Percentiles rank a stretch among this genome's conserved stretches.
phyloP scores from a whole-genome alignment of 1,140 invertebrate genomes.

The Drosophila miranda region DNA sequence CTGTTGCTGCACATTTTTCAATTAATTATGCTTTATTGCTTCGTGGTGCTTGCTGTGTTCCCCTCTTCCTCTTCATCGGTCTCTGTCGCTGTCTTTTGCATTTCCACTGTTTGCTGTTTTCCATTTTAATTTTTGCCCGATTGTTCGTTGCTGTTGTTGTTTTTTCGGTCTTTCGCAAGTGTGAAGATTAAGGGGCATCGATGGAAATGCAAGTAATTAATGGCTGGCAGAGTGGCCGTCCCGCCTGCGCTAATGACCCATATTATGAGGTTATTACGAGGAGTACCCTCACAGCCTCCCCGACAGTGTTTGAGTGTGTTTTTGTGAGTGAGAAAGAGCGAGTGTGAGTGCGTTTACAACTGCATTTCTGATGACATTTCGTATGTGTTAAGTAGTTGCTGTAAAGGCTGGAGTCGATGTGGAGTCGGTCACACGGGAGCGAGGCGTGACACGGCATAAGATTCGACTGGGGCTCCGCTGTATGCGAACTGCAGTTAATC shows the following conservation, averaged over 20 bases:
- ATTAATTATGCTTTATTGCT: conserved; percentile 60
- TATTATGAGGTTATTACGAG: conserved; percentile 39
- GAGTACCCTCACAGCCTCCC: no score
- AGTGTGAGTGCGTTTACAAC: neutral
- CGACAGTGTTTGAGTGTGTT: neutral
- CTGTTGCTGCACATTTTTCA: conserved; percentile 35
- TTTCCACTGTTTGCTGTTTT: conserved; percentile 14
- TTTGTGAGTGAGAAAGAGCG: conserved; percentile 2
- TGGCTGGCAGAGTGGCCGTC: conserved; percentile 32
- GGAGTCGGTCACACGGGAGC: conserved; percentile 19
- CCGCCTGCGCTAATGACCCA: conserved; percentile 63
- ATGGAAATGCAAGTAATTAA: conserved; percentile 56
- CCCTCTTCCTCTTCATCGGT: neutral
- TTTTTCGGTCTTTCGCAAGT: conserved; percentile 30
- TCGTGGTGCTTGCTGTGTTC: conserved; percentile 12
- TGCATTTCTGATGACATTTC: conserved; percentile 43
- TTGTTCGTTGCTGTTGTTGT: conserved; percentile 6
- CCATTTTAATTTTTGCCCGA: conserved; percentile 4
- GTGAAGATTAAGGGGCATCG: conserved; percentile 49
- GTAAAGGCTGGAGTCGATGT: conserved; percentile 28
- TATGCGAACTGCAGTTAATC: conserved; percentile 27
- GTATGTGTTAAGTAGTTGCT: conserved; percentile 51
- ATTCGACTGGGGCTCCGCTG: neutral
- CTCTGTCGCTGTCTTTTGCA: neutral
- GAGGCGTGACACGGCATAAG: no score